phyloP scores from a whole-genome alignment of 2,888 invertebrate species.

The Urechis unicinctus region DNA sequence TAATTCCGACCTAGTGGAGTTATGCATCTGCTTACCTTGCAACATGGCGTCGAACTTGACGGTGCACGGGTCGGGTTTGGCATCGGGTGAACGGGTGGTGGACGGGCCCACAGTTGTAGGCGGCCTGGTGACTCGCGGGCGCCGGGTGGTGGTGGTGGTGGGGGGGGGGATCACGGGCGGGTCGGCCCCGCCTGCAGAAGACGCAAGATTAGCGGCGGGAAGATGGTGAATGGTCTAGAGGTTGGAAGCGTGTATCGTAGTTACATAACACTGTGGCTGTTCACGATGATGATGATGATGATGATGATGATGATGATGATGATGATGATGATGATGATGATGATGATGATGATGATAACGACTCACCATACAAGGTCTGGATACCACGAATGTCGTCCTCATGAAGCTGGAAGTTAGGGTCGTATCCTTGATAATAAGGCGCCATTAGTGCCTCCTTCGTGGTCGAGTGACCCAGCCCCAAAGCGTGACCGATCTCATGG shows the following conservation, averaged over 20 bases:
- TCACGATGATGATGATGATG: background rate
- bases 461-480: slow-evolving; percentile 46
- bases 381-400: slow-evolving; percentile 41
- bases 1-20: no score
- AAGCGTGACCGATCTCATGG: slow-evolving; percentile 49
- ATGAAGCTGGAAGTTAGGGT: slow-evolving; percentile 36
- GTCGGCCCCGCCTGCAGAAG: no score
- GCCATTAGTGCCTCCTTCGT: slow-evolving; percentile 42
- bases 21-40: slow-evolving; percentile 23
- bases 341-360: slow-evolving; percentile 1
- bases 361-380: slow-evolving; percentile 40
- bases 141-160: slow-evolving; percentile 1
- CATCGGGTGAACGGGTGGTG: slow-evolving; percentile 4
- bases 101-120: background rate
- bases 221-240: no score
- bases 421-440: slow-evolving; percentile 43
- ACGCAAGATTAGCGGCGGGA: no score
- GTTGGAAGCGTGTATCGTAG: no score
- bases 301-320: background rate
- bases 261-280: no score
- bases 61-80: slow-evolving; percentile 17
- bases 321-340: background rate
- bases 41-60: slow-evolving; percentile 26
- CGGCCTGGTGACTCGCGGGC: background rate
- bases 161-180: background rate